Evolutionary conservation across 1,140 invertebrate species (phyloP), one percentile per base, ranked within the genome.

Genomic region (Aphis gossypii): DNA sequence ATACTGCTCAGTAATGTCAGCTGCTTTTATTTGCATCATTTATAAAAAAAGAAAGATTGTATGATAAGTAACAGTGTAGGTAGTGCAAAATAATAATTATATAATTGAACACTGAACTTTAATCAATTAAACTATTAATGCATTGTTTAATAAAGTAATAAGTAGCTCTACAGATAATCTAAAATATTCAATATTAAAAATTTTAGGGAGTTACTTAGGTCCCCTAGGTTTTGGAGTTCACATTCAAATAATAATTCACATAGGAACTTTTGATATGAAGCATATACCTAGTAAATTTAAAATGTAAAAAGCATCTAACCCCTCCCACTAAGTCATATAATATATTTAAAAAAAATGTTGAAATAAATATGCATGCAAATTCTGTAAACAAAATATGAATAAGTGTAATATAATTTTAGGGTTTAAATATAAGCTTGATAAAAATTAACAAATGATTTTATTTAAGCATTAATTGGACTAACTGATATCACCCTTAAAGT

Each of bases 1-100:
- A 93, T 93, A 93, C 51, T 23, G 38, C 5, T 30, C 92, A 83
- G 82, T 56, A 20, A 18, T 84, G 56, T 82, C 92, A 93, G 86
- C 23, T 8, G 41, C 41, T 25, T 23, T 18, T 4, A n/a, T 51
- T 51, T 51, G 14, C 20, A 51, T 51, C 14, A 41, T 82, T 46
- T 20, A 7, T 91, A 91, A 35, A 92, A 48, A 44, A 25, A 20
- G n/a, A 35, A 30, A 41, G 38, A 41, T 5, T 41, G 11, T 5
- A 11, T 54, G 54, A 90, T 90, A 21, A 2, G 30, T 35, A 89
- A 3, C 92, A 86, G 51, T 84, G 46, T 21, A 25, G 9, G 23
- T 76, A 51, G 21, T 87, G 14, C 20, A 76, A 11, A n/a, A n/a
- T 76, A 76, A 30, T 11, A 25, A n/a, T 4, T 18, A 76, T n/a